Evolutionary conservation across 2,113 vertebrate species (phyloP).

Genomic region (Hemiprocne comata): DNA sequence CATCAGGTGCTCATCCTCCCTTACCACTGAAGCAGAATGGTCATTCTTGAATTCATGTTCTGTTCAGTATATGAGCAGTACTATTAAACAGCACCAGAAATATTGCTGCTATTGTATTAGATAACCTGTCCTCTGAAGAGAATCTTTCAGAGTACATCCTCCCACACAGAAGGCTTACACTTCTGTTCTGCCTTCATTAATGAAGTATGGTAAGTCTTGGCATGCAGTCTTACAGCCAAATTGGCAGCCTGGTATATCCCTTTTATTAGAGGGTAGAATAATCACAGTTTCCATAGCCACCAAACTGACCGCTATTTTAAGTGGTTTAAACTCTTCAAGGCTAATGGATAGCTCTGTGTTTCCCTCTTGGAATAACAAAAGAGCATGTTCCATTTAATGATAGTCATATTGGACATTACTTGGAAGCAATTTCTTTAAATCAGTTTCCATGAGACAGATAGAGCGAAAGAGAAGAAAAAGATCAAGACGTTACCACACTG

Average conservation of each 20-base stretch:
- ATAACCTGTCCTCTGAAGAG: background rate
- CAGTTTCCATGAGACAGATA: background rate
- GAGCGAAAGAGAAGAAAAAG: background rate
- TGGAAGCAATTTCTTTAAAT: background rate
- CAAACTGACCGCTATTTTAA: conserved; percentile 42
- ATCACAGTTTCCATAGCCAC: conserved; percentile 36
- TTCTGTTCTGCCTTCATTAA: conserved; percentile 10
- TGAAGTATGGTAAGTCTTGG: background rate
- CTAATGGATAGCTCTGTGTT: background rate
- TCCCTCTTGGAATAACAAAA: conserved; percentile 30
- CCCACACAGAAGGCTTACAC: background rate
- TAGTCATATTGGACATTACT: background rate
- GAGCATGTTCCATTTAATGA: background rate
- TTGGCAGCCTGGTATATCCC: background rate
- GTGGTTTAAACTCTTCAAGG: background rate
- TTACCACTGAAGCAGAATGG: background rate
- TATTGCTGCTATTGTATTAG: background rate
- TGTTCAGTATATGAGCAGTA: background rate
- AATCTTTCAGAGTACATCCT: background rate
- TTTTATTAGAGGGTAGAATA: conserved; percentile 5
- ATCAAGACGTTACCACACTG: background rate
- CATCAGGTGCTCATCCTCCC: background rate
- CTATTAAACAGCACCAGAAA: background rate
- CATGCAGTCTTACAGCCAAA: background rate
- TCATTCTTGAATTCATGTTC: background rate